A percentile compares a stretch with the other conserved stretches of the same genome.
Conservation (phyloP, 2,113 vertebrate genomes). For the Elephantulus edwardii region DNA sequence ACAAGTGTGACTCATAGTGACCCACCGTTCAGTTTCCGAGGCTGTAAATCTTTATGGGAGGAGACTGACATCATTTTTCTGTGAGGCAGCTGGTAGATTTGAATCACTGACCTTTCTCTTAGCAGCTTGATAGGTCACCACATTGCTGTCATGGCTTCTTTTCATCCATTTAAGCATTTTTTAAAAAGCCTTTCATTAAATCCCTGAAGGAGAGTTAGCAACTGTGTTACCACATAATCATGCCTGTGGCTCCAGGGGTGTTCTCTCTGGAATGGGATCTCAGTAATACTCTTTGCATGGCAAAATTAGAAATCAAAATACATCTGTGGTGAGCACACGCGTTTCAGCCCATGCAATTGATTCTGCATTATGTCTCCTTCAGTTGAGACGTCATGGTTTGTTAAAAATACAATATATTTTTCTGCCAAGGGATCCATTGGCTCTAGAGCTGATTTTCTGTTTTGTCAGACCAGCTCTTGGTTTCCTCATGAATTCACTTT, state of each 20-base stretch:
- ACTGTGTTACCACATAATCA: background rate
- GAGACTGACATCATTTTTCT: no score
- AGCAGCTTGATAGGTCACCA: no score
- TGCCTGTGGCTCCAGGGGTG: background rate
- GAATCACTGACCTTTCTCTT: no score
- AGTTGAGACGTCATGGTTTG: conserved; percentile 40
- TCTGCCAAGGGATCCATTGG: conserved; percentile 56
- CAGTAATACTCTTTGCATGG: conserved; percentile 30
- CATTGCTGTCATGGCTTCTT: no score
- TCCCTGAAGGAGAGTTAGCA: background rate
- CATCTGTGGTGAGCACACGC: conserved; percentile 52
- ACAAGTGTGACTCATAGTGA: no score
- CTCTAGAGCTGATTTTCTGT: conserved; percentile 62
- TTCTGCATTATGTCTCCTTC: conserved; percentile 43
- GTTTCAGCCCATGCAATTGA: background rate
- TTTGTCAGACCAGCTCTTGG: conserved; percentile 60
- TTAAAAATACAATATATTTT: conserved; percentile 72
- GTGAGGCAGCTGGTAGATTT: no score
- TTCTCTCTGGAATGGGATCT: conserved; percentile 19
- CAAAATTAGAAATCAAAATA: conserved; percentile 66
- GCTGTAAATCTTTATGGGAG: no score
- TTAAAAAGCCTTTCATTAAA: background rate
- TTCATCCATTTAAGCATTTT: no score
- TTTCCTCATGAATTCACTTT: conserved; percentile 67
- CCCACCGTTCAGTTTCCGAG: no score